Evolutionary conservation across 1,140 invertebrate species (phyloP), one percentile per base, ranked within the genome.

Genomic region (Zophobas atratus): DNA sequence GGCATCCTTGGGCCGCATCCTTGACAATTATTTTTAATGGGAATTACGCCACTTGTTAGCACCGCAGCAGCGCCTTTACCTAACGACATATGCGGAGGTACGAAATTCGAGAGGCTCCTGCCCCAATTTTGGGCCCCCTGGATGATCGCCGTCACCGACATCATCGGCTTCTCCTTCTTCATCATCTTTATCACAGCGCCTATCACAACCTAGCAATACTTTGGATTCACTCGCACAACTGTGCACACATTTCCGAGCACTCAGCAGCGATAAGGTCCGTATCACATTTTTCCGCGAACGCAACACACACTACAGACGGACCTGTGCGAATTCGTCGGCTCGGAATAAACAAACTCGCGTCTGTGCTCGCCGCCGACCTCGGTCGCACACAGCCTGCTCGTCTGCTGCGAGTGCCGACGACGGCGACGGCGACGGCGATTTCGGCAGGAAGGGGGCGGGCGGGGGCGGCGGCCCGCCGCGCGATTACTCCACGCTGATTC

Each of bases 141-240:
- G 83, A 94, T 94, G 85, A 94, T 93, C 82, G 93, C 92, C 81
- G 93, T 92, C 82, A 94, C 93, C 83, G 93, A 94, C 92, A 94
- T 94, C 89, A 94, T 94, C 76, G 93, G 93, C 85, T 94, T 94
- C 86, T 94, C 93, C 87, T 94, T 94, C 88, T 94, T 94, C 90
- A 93, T 91, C 92, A 93, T 92, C 76, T 84, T 85, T 72, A 72
- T 72, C 70, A 72, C 70, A 72, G 43, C 20, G 35, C n/a, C n/a
- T 51, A 51, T 51, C 49, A 51, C 49, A 71, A 71, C 6, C 1
- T 1, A 72, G 51, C 6, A 72, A 56, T 56, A 56, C 20, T 56
- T 56, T 35, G 34, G n/a, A 46, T 4, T 46, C 43, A 8, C 43
- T 46, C 43, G 3, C 43, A 8, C 3, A 8, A 8, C 43, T 67